These are phyloP conservation scores for Deilephila porcellus DNA, from an alignment of 2,888 invertebrate genomes.

Conservation along the genomic window DNA sequence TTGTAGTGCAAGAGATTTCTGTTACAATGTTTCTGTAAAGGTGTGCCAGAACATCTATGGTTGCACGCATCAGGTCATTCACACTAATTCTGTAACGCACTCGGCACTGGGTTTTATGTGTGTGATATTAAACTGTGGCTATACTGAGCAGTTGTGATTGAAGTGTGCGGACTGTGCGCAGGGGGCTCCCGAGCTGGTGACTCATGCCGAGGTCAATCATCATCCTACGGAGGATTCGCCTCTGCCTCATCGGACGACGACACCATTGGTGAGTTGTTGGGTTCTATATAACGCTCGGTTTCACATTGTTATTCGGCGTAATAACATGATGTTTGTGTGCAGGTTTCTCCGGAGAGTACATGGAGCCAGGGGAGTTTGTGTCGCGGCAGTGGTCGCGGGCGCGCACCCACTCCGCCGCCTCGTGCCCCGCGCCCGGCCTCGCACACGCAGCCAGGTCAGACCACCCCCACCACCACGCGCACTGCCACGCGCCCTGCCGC, in stretches of 20 bases:
- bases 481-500: slow-evolving; percentile 67
- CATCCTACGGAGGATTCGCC: slow-evolving; percentile 84
- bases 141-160: background rate
- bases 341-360: slow-evolving; percentile 83
- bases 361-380: slow-evolving; percentile 78
- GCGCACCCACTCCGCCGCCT: slow-evolving; percentile 82
- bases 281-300: no score
- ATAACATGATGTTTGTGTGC: slow-evolving; percentile 11
- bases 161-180: slow-evolving; percentile 40
- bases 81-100: slow-evolving; percentile 30
- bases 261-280: slow-evolving; percentile 74
- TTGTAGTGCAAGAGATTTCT: background rate
- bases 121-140: slow-evolving; percentile 21
- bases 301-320: background rate
- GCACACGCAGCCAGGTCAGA: slow-evolving; percentile 81
- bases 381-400: slow-evolving; percentile 74
- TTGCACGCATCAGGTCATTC: slow-evolving; percentile 25
- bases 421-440: slow-evolving; percentile 70
- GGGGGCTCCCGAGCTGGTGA: slow-evolving; percentile 80
- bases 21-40: background rate
- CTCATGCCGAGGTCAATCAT: slow-evolving; percentile 85
- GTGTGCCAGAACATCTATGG: background rate
- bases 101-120: slow-evolving; percentile 26
- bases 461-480: slow-evolving; percentile 72
- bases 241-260: slow-evolving; percentile 86